A percentile compares a stretch with the other conserved stretches of the same genome.
Conservation (phyloP, 1,140 invertebrate species). For the Paramacrobiotus metropolitanus region DNA sequence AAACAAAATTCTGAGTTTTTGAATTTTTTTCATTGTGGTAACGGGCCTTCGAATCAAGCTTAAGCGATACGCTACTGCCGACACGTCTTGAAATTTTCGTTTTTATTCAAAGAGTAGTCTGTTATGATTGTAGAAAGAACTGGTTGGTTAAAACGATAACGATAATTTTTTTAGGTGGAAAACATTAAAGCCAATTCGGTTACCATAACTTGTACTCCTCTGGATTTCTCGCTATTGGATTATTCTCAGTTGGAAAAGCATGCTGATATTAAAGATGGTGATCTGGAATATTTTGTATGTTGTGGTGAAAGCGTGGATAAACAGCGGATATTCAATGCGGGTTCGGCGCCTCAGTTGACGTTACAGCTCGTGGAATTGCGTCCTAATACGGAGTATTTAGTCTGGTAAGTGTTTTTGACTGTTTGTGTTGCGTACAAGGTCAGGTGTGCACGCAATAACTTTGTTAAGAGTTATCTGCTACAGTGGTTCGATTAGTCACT, state of each 20-base stretch:
- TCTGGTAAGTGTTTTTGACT: background rate
- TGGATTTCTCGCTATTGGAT: background rate
- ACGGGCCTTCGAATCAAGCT: too few relatives aligned
- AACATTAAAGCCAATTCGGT: background rate
- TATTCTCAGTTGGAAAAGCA: background rate
- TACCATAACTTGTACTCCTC: background rate
- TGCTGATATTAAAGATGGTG: background rate
- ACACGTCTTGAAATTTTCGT: too few relatives aligned
- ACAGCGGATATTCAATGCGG: background rate
- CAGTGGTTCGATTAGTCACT: too few relatives aligned
- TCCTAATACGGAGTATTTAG: background rate
- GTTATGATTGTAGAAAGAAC: too few relatives aligned
- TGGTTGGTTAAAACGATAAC: too few relatives aligned
- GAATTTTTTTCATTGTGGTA: too few relatives aligned
- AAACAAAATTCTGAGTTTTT: too few relatives aligned
- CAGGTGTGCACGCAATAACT: background rate
- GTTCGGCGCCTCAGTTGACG: background rate
- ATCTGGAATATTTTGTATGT: background rate
- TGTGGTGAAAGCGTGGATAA: background rate
- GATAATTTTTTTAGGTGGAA: background rate
- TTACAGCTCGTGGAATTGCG: constrained; percentile 1
- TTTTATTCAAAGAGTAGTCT: too few relatives aligned
- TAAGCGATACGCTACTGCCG: too few relatives aligned
- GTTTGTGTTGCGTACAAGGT: background rate
- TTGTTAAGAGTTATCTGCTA: background rate